Percentiles rank a stretch among this genome's conserved stretches.
These are phyloP conservation scores for Geopemphigus sp. DNA, from an alignment of 1,140 invertebrate species.

Conservation along the genomic window DNA sequence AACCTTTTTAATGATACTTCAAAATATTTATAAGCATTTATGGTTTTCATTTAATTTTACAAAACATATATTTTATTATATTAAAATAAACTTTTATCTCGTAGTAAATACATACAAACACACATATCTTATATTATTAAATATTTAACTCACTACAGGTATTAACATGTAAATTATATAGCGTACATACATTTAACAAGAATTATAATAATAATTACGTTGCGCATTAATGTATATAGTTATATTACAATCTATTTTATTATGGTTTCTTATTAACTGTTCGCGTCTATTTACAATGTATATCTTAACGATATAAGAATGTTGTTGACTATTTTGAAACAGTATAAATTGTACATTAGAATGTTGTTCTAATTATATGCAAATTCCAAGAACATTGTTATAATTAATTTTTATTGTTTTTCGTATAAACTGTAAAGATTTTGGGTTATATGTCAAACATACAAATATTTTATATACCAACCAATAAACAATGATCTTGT, in stretches of 20 bases:
- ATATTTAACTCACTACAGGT: background rate
- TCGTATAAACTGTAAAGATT: background rate
- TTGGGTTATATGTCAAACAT: background rate
- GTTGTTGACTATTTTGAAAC: background rate
- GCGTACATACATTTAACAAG: background rate
- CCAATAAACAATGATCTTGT: background rate
- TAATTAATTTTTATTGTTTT: background rate
- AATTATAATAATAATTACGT: background rate
- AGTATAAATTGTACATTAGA: background rate
- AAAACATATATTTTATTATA: no score
- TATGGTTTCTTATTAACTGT: background rate
- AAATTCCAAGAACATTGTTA: background rate
- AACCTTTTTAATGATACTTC: no score
- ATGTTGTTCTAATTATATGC: background rate
- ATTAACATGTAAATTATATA: background rate
- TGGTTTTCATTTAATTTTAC: no score
- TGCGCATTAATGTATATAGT: background rate
- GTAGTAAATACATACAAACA: no score
- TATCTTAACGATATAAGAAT: constrained; percentile 8
- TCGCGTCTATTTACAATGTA: background rate
- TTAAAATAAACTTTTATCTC: no score
- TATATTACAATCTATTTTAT: background rate
- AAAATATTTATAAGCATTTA: no score
- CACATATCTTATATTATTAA: no score
- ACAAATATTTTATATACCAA: background rate